Evolutionary conservation across 1,140 invertebrate species (phyloP).

Genomic region (Drosophila jambulina): DNA sequence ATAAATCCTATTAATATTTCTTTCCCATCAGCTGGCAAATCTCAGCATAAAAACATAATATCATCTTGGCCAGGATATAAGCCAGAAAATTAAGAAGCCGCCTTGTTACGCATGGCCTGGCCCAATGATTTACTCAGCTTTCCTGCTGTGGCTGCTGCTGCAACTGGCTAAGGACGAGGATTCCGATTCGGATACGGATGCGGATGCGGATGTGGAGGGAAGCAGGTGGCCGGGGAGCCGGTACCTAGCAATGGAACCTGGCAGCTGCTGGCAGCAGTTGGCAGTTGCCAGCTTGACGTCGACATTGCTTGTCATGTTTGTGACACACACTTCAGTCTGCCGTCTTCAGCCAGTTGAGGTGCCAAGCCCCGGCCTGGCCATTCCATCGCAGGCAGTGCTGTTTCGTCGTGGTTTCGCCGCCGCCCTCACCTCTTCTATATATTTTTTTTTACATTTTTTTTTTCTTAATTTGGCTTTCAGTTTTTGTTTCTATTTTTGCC

Average conservation of each 20-base stretch:
- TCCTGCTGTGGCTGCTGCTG: constrained; percentile 31
- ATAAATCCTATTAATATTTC: neutral
- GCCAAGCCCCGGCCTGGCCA: constrained; percentile 36
- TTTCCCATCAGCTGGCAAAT: neutral
- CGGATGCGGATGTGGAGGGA: constrained; percentile 2
- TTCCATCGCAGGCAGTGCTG: constrained; percentile 20
- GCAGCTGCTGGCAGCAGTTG: constrained; percentile 48
- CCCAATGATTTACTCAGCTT: constrained; percentile 74
- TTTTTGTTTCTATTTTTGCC: constrained; percentile 6
- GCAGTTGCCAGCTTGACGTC: constrained; percentile 59
- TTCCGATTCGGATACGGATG: constrained; percentile 15
- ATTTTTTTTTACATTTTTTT: constrained; percentile 32
- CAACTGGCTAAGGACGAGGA: constrained; percentile 9
- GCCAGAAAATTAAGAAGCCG: constrained; percentile 30
- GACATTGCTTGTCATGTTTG: constrained; percentile 79
- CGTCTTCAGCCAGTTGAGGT: constrained; percentile 49
- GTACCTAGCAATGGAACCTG: constrained; percentile 38
- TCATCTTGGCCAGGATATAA: neutral
- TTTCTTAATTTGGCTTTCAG: constrained; percentile 25
- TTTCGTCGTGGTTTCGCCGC: constrained; percentile 42
- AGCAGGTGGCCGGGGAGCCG: constrained; percentile 8
- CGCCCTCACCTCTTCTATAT: constrained; percentile 1
- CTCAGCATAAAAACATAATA: neutral
- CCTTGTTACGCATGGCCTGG: constrained; percentile 55
- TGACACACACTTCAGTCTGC: constrained; percentile 77